Percentiles rank a stretch among this genome's conserved stretches.
Evolutionary conservation across 2,797 vertebrate genomes (phyloP).

Genomic region (Salmo trutta): DNA sequence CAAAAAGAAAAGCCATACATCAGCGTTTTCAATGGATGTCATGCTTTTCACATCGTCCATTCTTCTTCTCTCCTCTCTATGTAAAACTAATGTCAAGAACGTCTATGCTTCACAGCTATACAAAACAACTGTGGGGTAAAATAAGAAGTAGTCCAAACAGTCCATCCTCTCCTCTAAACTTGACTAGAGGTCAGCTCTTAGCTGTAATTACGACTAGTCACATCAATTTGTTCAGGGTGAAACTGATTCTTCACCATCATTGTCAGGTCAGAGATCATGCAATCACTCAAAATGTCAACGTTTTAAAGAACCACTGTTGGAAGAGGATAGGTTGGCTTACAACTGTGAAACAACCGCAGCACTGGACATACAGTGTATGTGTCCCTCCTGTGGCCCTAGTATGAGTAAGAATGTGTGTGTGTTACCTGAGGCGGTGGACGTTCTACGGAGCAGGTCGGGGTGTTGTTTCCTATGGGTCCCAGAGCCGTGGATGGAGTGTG

Average conservation of each 20-base stretch:
- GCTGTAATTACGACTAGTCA: neutral
- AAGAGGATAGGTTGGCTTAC: neutral
- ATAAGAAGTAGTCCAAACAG: too few relatives aligned
- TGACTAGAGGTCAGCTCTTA: too few relatives aligned
- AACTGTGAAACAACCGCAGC: neutral
- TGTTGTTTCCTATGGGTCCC: constrained; percentile 82
- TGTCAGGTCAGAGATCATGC: constrained; percentile 8
- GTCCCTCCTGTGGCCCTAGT: too few relatives aligned
- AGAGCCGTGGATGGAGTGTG: constrained; percentile 70
- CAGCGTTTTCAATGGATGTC: constrained; percentile 27
- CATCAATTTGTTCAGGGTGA: constrained; percentile 9
- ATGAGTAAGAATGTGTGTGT: neutral
- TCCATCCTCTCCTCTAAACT: neutral
- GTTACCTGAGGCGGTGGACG: constrained; percentile 84
- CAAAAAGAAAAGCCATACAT: constrained; percentile 64
- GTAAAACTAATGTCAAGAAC: neutral
- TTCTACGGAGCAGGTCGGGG: constrained; percentile 80
- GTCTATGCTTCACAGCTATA: too few relatives aligned
- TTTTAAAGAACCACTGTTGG: neutral
- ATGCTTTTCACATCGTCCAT: constrained; percentile 39
- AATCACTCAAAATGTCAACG: constrained; percentile 19
- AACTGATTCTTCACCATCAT: constrained; percentile 20
- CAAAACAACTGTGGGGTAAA: too few relatives aligned
- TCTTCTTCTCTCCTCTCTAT: neutral
- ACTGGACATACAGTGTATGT: neutral